Percentiles rank a stretch among this genome's conserved stretches.
These are phyloP conservation scores for Halcyon chelicuti DNA, from an alignment of 2,797 vertebrate genomes.

Conservation along the genomic window DNA sequence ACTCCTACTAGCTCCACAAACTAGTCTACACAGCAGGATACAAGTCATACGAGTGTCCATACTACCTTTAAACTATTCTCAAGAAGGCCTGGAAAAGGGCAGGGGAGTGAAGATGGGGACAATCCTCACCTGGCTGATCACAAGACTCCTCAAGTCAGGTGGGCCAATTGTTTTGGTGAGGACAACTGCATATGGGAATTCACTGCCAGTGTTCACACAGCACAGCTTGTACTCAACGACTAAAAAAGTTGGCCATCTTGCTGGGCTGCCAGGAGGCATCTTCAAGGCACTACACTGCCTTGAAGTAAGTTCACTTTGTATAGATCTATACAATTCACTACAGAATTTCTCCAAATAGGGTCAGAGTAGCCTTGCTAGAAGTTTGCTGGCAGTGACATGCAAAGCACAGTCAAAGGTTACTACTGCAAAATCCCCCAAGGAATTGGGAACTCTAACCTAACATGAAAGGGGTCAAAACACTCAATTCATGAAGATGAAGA, in stretches of 20 bases:
- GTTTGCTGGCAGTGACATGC: background rate
- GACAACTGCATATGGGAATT: rapidly evolving
- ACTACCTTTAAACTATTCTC: background rate
- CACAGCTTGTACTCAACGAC: background rate
- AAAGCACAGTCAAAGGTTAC: background rate
- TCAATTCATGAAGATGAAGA: background rate
- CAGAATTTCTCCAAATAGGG: background rate
- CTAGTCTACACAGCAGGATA: background rate
- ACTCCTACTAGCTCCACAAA: background rate
- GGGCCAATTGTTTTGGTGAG: background rate
- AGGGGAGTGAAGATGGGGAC: rapidly evolving
- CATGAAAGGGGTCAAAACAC: slow-evolving; percentile 7
- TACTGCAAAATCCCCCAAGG: background rate
- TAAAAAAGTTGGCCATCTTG: background rate
- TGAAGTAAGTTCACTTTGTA: background rate
- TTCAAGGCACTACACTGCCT: background rate
- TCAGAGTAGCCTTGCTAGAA: background rate
- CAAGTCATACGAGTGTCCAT: background rate
- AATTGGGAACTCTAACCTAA: background rate
- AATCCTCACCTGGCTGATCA: background rate
- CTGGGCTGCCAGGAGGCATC: background rate
- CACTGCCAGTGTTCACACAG: rapidly evolving
- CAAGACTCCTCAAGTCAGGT: background rate
- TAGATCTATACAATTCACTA: background rate
- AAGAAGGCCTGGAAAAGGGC: background rate